Evolutionary conservation across 2,797 vertebrate species (phyloP).

Genomic region (Oreochromis grahami): DNA sequence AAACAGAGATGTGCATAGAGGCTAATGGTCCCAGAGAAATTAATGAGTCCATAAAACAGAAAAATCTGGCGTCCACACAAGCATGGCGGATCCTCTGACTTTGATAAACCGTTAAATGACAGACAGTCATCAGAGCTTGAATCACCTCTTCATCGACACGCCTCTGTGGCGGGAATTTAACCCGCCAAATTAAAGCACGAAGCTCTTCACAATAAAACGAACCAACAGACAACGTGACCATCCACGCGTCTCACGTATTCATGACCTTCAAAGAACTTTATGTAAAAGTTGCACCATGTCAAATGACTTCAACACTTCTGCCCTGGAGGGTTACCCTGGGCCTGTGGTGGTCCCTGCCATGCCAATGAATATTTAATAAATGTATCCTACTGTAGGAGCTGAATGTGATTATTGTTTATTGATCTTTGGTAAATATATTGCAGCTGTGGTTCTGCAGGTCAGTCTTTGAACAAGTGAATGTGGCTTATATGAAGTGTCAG

Average conservation of each 20-base stretch:
- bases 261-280: neutral
- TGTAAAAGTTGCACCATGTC: neutral
- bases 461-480: neutral
- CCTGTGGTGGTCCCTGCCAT: neutral
- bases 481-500: neutral
- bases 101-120: conserved; percentile 89
- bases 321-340: neutral
- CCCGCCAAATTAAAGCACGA: neutral
- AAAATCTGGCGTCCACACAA: conserved; percentile 84
- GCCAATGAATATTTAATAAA: neutral
- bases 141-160: neutral
- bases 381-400: neutral
- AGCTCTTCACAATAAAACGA: neutral
- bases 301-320: neutral
- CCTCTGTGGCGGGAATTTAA: neutral
- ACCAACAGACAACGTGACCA: neutral
- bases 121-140: conserved; percentile 74
- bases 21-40: conserved; percentile 97
- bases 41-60: conserved; percentile 97
- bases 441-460: neutral
- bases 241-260: neutral
- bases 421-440: neutral
- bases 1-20: conserved; percentile 88
- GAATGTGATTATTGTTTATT: neutral
- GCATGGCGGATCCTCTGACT: conserved; percentile 85